Conservation (phyloP, 2,113 vertebrate species). For the Eleginops maclovinus region DNA sequence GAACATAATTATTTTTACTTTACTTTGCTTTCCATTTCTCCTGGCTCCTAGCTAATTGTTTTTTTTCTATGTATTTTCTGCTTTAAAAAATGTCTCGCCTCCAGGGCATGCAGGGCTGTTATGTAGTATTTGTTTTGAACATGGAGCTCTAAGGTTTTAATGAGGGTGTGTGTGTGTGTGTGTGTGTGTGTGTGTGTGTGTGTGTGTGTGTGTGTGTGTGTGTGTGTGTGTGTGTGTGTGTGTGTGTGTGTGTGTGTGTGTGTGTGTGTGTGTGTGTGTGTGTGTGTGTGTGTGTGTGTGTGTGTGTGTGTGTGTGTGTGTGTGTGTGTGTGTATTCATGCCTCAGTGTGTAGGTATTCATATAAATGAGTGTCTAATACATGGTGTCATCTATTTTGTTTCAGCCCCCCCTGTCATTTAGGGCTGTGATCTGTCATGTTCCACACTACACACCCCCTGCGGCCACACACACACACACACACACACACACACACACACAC, state of each 20-base stretch:
- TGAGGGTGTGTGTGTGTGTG: conserved; percentile 23
- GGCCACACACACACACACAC: conserved; percentile 19
- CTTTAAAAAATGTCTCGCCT: conserved; percentile 33
- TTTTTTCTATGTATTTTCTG: conserved; percentile 35
- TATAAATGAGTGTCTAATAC: conserved; percentile 66
- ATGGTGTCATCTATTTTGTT: conserved; percentile 69
- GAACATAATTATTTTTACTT: not conserved
- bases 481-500: conserved; percentile 34
- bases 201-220: conserved; percentile 36
- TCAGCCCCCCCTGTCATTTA: conserved; percentile 54
- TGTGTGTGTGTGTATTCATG: conserved; percentile 26
- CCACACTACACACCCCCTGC: conserved; percentile 31
- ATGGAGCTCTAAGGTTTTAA: conserved; percentile 34
- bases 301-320: conserved; percentile 12
- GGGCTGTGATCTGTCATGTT: conserved; percentile 73
- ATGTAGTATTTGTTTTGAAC: conserved; percentile 50
- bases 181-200: conserved; percentile 29
- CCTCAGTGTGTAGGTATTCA: conserved; percentile 50
- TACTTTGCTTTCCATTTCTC: conserved; percentile 7
- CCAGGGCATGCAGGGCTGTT: conserved; percentile 29
- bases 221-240: conserved; percentile 26
- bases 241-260: conserved; percentile 32
- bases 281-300: conserved; percentile 7
- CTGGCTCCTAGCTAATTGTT: not conserved
- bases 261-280: no score